A percentile compares a stretch with the other conserved stretches of the same genome.
These are phyloP conservation scores for Smithornis capensis DNA, from an alignment of 2,113 vertebrate species.

Conservation along the genomic window DNA sequence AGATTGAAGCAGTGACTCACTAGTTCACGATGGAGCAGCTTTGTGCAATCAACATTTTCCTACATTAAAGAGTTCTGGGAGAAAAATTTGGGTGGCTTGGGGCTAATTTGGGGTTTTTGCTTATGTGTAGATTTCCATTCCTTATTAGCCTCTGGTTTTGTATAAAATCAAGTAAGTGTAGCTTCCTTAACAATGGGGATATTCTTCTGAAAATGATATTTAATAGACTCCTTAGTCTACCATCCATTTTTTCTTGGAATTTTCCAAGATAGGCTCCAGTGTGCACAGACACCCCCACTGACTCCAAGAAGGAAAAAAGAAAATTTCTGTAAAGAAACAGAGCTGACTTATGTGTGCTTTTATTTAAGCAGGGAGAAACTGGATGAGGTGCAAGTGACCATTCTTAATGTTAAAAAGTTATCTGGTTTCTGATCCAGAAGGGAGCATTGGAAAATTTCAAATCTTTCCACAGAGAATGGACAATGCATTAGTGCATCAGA, in stretches of 20 bases:
- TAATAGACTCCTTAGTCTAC: neutral
- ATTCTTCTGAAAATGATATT: neutral
- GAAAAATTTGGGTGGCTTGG: neutral
- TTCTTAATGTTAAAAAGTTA: neutral
- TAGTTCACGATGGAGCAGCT: neutral
- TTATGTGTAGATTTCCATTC: neutral
- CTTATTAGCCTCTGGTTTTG: neutral
- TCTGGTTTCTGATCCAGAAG: neutral
- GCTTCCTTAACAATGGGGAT: neutral
- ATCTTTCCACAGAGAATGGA: neutral
- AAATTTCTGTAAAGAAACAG: neutral
- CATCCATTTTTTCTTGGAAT: neutral
- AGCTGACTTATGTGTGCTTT: accelerated
- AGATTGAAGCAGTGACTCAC: conserved; percentile 30
- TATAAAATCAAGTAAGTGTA: neutral
- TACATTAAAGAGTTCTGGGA: neutral
- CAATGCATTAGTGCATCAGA: neutral
- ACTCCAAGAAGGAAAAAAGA: neutral
- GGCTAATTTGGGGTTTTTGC: neutral
- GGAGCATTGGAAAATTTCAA: neutral
- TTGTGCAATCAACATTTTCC: neutral
- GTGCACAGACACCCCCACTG: neutral
- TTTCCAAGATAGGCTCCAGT: neutral
- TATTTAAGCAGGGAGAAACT: neutral
- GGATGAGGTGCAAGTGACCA: neutral